Evolutionary conservation across 2,888 invertebrate species (phyloP), one percentile per base, ranked within the genome.

Genomic region (Lepidocyrtoides sp.): DNA sequence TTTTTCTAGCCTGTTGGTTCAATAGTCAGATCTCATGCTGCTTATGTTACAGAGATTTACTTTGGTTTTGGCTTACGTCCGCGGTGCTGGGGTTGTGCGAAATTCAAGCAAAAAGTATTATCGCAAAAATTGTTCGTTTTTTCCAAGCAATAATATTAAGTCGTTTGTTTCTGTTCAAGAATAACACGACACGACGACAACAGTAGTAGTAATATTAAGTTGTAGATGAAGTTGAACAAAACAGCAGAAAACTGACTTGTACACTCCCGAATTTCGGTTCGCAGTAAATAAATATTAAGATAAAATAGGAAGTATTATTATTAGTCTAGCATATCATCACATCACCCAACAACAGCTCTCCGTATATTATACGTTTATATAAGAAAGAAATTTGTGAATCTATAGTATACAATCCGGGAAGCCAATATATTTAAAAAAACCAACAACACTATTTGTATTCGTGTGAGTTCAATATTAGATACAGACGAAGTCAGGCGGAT

Each of bases 251-350:
- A 36, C 72, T 23, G 72, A 44, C 44, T 3, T 60, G 23, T 26
- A 60, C 60, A 72, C 72, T 72, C 14, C 23, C 23, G 79, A 44
- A 41, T 72, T 51, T 83, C 12, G 44, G 79, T 57, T 60, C 72
- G 29, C 85, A 77, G 77, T 77, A 77, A 86, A 86, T 86, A 77
- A 86, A 86, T 86, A 77, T 77, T 86, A 86, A 77, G 86, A 86
- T 86, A 63, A 57, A 57, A 60, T 17, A 54, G 54, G 41, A 81
- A 57, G 79, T 79, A 54, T 54, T 79, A 79, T 79, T 79, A 54
- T 54, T 54, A 48, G 79, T 79, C 51, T 51, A 79, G 54, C 29
- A 79, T 54, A 79, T 79, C 79, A 79, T 23, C n/a, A 36, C 54
- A 44, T 60, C 81, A 60, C 36, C 36, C 57, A 36, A 32, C 20